Conservation (phyloP, 2,888 invertebrate genomes). For the Seladonia tumulorum region DNA sequence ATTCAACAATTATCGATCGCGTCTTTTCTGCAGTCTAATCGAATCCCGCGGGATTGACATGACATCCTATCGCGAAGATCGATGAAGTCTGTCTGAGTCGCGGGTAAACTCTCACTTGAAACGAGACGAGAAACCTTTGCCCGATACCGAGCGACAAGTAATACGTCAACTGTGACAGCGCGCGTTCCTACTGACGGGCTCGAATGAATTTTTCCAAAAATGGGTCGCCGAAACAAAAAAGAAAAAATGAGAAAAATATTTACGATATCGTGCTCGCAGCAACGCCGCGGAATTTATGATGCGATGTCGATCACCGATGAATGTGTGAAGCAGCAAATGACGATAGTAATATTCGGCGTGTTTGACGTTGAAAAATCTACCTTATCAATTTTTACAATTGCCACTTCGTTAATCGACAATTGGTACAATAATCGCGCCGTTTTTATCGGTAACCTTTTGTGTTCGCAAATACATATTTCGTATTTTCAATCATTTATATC, state of each 20-base stretch:
- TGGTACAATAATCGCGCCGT: background rate
- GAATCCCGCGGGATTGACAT: conserved; percentile 1
- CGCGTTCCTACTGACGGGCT: conserved; percentile 13
- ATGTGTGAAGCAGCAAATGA: background rate
- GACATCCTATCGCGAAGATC: conserved; percentile 39
- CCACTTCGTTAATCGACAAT: background rate
- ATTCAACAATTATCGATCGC: conserved; percentile 21
- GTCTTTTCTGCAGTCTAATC: conserved; percentile 3
- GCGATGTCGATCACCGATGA: background rate
- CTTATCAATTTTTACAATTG: background rate
- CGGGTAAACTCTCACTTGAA: conserved; percentile 35
- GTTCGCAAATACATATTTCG: background rate
- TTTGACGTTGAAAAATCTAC: background rate
- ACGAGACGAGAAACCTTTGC: conserved; percentile 50
- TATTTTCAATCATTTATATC: background rate
- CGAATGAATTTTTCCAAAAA: conserved; percentile 48
- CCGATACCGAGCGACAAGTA: conserved; percentile 48
- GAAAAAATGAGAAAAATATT: background rate
- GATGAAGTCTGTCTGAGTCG: conserved; percentile 47
- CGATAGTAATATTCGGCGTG: background rate
- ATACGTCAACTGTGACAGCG: conserved; percentile 56
- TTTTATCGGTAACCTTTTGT: background rate
- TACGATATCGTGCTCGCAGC: background rate
- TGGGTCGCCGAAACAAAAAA: background rate
- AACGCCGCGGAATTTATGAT: background rate